These are phyloP conservation scores for Nautilus pompilius DNA, from an alignment of 1,140 invertebrate species.

Conservation along the genomic window DNA sequence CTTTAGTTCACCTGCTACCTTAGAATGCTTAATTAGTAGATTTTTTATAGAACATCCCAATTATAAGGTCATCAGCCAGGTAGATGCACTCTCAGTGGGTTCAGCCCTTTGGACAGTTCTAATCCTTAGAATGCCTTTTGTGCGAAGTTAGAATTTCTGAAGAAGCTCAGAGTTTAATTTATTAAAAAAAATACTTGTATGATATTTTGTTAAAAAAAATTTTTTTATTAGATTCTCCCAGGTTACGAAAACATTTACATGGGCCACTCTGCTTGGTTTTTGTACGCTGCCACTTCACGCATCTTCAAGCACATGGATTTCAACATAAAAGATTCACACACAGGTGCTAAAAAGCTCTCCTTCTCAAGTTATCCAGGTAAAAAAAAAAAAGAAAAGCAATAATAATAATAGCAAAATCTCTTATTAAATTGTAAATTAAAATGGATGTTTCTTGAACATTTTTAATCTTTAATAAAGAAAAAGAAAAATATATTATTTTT, in stretches of 20 bases:
- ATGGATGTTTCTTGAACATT: too few relatives aligned
- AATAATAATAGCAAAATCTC: not conserved
- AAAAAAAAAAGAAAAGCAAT: not conserved
- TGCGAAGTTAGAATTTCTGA: not conserved
- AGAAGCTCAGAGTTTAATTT: not conserved
- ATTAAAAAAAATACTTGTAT: not conserved
- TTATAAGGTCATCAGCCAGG: too few relatives aligned
- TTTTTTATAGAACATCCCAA: too few relatives aligned
- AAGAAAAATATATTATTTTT: too few relatives aligned
- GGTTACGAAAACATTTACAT: conserved; percentile 50
- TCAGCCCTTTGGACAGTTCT: too few relatives aligned
- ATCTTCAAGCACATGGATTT: conserved; percentile 54
- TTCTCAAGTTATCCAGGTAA: conserved; percentile 54
- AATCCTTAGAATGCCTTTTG: not conserved
- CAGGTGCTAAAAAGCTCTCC: conserved; percentile 32
- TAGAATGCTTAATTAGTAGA: too few relatives aligned
- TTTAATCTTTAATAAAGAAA: too few relatives aligned
- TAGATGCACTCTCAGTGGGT: too few relatives aligned
- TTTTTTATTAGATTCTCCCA: conserved; percentile 32
- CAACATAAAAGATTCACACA: conserved; percentile 37
- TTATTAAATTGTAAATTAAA: too few relatives aligned
- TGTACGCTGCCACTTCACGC: conserved; percentile 46
- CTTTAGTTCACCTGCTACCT: too few relatives aligned
- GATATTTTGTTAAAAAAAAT: not conserved
- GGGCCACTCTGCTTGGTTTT: conserved; percentile 54